phyloP scores from a whole-genome alignment of 2,888 invertebrate species.

The Isoperla grammatica region DNA sequence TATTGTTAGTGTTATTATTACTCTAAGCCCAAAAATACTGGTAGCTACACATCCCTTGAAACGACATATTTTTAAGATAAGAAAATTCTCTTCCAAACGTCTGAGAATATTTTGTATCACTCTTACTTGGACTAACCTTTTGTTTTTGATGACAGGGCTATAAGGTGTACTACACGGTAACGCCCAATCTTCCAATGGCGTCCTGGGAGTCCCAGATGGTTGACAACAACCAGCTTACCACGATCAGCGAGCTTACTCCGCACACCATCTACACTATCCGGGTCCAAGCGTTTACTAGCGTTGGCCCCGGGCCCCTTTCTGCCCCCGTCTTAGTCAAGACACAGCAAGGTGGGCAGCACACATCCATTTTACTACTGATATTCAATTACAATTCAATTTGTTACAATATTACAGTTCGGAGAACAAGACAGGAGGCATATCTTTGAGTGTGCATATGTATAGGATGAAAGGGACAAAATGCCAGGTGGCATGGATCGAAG shows the following conservation, averaged over 20 bases:
- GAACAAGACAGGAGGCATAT: too few species aligned
- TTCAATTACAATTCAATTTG: not conserved
- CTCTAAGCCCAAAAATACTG: too few species aligned
- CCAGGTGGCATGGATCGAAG: too few species aligned
- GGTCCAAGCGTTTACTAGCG: slow-evolving; percentile 89
- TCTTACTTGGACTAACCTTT: not conserved
- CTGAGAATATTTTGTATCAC: too few species aligned
- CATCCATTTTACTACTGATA: not conserved
- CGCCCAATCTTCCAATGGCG: slow-evolving; percentile 76
- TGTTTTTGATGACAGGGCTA: slow-evolving; percentile 70
- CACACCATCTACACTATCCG: slow-evolving; percentile 92
- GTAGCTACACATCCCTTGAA: too few species aligned
- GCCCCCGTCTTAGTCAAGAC: slow-evolving; percentile 97
- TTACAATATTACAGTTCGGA: too few species aligned
- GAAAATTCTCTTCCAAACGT: too few species aligned
- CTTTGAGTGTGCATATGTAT: too few species aligned
- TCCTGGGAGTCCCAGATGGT: slow-evolving; percentile 93
- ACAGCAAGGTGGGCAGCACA: slow-evolving; percentile 81
- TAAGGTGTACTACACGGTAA: slow-evolving; percentile 93
- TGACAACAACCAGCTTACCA: slow-evolving; percentile 87
- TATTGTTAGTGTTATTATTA: too few species aligned
- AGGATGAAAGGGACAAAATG: too few species aligned
- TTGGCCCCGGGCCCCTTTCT: slow-evolving; percentile 93
- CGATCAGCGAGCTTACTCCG: slow-evolving; percentile 85
- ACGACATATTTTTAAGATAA: too few species aligned